Conservation (phyloP, 2,797 vertebrate genomes). For the Heteromormyrus szaboi region DNA sequence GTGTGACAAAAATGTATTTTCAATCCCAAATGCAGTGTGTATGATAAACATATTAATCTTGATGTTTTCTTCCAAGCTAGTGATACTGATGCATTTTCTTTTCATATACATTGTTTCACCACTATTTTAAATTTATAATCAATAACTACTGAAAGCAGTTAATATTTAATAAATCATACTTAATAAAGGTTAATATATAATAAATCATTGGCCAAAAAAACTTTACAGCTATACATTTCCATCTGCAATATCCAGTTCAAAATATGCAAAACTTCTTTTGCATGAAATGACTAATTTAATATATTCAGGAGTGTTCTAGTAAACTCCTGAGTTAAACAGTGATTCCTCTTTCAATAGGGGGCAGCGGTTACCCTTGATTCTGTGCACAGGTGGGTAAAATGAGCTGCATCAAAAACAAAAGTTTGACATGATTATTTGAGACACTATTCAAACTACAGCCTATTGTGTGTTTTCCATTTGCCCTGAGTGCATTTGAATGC, state of each 20-base stretch:
- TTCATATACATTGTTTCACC: neutral
- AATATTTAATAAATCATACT: neutral
- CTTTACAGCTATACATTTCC: neutral
- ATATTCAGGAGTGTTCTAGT: neutral
- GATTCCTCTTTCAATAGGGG: neutral
- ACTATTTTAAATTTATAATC: neutral
- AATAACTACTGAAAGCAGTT: neutral
- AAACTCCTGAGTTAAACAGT: neutral
- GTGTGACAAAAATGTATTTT: neutral
- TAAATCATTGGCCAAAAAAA: neutral
- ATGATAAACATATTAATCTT: neutral
- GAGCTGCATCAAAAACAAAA: neutral
- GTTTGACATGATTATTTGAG: neutral
- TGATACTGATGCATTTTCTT: neutral
- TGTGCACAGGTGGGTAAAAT: neutral
- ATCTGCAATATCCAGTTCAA: neutral
- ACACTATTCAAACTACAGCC: neutral
- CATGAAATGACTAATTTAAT: neutral
- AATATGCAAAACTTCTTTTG: neutral
- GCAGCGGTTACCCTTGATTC: neutral
- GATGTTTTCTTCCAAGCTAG: neutral
- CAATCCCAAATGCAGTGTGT: neutral
- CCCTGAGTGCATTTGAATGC: neutral
- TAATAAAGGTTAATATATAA: neutral
- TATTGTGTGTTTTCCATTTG: neutral